These are phyloP conservation scores for Alouatta palliata DNA, from an alignment of 2,113 vertebrate genomes.

Conservation along the genomic window DNA sequence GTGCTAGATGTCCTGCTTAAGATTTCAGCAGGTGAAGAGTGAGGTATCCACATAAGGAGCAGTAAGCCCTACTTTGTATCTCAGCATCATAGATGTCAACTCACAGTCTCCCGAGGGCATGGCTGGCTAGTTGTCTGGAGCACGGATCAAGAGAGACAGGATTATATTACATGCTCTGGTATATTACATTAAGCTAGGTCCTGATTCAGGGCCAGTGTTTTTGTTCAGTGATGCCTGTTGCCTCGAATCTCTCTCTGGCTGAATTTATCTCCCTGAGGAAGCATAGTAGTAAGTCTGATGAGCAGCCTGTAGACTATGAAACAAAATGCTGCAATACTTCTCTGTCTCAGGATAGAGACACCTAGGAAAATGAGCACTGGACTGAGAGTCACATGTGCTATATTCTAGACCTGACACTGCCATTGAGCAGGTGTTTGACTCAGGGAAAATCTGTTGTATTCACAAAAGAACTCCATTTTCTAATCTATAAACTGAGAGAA, in stretches of 20 bases:
- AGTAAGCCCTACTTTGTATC: not conserved
- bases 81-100: not conserved
- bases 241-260: not conserved
- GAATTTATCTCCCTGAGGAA: not conserved
- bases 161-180: not conserved
- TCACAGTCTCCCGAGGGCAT: not conserved
- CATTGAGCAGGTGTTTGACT: not conserved
- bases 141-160: not conserved
- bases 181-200: conserved; percentile 29
- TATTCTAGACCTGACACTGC: not conserved
- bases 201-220: conserved; percentile 52
- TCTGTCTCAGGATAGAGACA: not conserved
- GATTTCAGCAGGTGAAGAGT: not conserved
- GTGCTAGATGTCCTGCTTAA: not conserved
- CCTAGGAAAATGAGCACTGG: not conserved
- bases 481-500: not conserved
- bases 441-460: not conserved
- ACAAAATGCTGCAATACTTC: not conserved
- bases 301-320: not conserved
- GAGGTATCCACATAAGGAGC: not conserved
- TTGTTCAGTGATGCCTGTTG: conserved; percentile 27
- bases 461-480: not conserved
- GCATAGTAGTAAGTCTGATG: not conserved
- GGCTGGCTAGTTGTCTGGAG: conserved; percentile 61
- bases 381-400: not conserved